Conservation (phyloP, 2,797 vertebrate genomes). For the Pangasius krempfi region DNA sequence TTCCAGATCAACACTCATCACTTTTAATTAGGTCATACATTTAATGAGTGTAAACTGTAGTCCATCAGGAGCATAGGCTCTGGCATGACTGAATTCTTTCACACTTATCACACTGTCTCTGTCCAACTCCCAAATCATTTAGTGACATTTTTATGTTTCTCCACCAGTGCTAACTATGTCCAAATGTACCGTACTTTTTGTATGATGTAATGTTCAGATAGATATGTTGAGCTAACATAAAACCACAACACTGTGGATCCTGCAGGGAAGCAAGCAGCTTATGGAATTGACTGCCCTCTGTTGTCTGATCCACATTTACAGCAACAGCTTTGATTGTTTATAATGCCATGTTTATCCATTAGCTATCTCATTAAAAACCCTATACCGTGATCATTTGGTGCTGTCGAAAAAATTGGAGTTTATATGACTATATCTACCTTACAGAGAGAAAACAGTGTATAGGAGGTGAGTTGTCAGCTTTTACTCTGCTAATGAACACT, state of each 20-base stretch:
- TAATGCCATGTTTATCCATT: background rate
- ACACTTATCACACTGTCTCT: background rate
- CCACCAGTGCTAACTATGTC: background rate
- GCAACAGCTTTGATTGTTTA: background rate
- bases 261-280: background rate
- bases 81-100: constrained; percentile 20
- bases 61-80: background rate
- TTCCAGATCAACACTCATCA: background rate
- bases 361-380: background rate
- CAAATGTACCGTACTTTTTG: background rate
- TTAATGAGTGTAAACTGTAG: background rate
- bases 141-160: background rate
- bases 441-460: background rate
- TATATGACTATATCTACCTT: constrained; percentile 1
- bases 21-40: background rate
- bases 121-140: constrained; percentile 31
- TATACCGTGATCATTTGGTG: background rate
- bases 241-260: background rate
- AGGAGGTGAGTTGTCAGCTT: background rate
- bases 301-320: background rate
- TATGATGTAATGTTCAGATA: background rate
- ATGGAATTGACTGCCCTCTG: background rate
- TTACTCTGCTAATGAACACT: background rate
- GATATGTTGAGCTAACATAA: background rate
- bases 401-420: background rate